Evolutionary conservation across 1,140 invertebrate species (phyloP).

Genomic region (Anagrus nilaparvatae): DNA sequence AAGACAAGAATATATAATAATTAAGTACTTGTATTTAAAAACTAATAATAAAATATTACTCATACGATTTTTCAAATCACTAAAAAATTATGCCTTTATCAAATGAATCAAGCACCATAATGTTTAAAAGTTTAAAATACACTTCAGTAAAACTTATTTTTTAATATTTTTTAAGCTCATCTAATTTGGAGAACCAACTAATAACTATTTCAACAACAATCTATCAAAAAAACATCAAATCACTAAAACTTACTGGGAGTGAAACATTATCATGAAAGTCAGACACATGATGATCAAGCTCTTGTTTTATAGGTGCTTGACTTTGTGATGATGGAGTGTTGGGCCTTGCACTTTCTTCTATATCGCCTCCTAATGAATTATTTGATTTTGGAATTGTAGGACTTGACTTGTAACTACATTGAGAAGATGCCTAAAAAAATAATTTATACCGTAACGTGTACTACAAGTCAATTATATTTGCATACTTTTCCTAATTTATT

Average conservation of each 20-base stretch:
- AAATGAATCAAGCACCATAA: no score
- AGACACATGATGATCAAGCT: conserved; percentile 43
- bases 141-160: no score
- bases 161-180: neutral
- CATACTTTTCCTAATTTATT: neutral
- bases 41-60: no score
- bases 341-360: conserved; percentile 46
- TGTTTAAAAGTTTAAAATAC: no score
- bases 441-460: no score
- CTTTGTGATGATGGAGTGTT: conserved; percentile 45
- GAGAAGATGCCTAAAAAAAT: conserved; percentile 44
- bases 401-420: conserved; percentile 53
- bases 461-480: neutral
- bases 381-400: conserved; percentile 51
- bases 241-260: conserved; percentile 35
- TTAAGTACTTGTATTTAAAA: no score
- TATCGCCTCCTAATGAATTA: conserved; percentile 49
- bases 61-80: no score
- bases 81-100: no score
- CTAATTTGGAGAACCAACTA: neutral
- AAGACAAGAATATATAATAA: no score
- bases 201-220: neutral
- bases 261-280: conserved; percentile 43
- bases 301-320: conserved; percentile 53
- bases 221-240: conserved; percentile 12